Conservation (phyloP, 2,888 invertebrate species). For the Tolmerus cingulatus region DNA sequence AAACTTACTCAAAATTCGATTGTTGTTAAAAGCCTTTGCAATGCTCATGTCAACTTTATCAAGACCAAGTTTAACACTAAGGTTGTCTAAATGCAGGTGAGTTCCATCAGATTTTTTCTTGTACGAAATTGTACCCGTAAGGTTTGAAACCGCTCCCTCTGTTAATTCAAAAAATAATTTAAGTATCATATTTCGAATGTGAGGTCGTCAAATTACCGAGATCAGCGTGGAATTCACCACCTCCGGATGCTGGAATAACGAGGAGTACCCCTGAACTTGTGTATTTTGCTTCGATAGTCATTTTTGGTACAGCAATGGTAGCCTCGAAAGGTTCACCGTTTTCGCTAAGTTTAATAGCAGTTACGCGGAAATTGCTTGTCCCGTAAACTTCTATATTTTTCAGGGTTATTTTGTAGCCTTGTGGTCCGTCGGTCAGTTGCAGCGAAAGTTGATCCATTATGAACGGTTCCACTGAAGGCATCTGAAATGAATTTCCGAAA, state of each 20-base stretch:
- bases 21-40: conserved; percentile 73
- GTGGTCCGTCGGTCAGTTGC: conserved; percentile 67
- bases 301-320: conserved; percentile 70
- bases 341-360: conserved; percentile 67
- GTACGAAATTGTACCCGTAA: conserved; percentile 69
- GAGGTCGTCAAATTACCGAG: conserved; percentile 64
- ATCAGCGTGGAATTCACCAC: conserved; percentile 73
- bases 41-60: conserved; percentile 72
- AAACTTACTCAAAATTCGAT: conserved; percentile 74
- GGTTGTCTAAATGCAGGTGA: conserved; percentile 70
- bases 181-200: neutral
- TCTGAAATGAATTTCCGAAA: conserved; percentile 52
- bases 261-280: conserved; percentile 74
- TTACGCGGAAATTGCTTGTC: conserved; percentile 71
- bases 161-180: conserved; percentile 42
- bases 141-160: conserved; percentile 69
- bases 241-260: conserved; percentile 75
- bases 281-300: conserved; percentile 72
- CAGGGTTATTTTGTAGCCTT: conserved; percentile 69
- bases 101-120: conserved; percentile 63
- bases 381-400: conserved; percentile 70
- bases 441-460: conserved; percentile 70
- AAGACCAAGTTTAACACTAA: conserved; percentile 70
- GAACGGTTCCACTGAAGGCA: conserved; percentile 75
- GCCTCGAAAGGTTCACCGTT: conserved; percentile 73